phyloP scores from a whole-genome alignment of 2,888 invertebrate genomes.

The Flabesymbios commensalis region DNA sequence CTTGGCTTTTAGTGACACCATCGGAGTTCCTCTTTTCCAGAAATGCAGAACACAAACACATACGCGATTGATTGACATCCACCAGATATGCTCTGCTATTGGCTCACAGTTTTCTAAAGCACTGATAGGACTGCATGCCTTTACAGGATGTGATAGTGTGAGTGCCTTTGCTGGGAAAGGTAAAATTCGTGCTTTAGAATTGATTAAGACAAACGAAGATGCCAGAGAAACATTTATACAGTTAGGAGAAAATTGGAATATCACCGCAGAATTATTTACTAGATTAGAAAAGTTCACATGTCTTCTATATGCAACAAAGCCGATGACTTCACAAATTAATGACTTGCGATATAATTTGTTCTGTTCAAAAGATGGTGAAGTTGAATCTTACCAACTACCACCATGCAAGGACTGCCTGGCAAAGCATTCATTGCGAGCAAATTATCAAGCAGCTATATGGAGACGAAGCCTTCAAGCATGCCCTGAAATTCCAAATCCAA shows the following conservation, averaged over 20 bases:
- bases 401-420: neutral
- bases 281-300: neutral
- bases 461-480: neutral
- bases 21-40: neutral
- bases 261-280: neutral
- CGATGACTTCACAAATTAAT: neutral
- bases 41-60: neutral
- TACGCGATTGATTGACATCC: neutral
- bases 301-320: neutral
- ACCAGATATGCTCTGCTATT: neutral
- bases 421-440: neutral
- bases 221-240: neutral
- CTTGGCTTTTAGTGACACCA: neutral
- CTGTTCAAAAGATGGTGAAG: neutral
- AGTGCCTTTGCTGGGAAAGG: neutral
- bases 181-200: neutral
- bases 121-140: neutral
- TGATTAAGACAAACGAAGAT: neutral
- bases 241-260: neutral
- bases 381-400: neutral
- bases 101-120: neutral
- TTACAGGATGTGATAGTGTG: neutral
- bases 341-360: neutral
- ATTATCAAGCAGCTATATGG: slow-evolving; percentile 3
- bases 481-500: neutral